Percentiles rank a stretch among this genome's conserved stretches.
phyloP scores from a whole-genome alignment of 2,888 invertebrate species.

The Acanthosepion esculentum region DNA sequence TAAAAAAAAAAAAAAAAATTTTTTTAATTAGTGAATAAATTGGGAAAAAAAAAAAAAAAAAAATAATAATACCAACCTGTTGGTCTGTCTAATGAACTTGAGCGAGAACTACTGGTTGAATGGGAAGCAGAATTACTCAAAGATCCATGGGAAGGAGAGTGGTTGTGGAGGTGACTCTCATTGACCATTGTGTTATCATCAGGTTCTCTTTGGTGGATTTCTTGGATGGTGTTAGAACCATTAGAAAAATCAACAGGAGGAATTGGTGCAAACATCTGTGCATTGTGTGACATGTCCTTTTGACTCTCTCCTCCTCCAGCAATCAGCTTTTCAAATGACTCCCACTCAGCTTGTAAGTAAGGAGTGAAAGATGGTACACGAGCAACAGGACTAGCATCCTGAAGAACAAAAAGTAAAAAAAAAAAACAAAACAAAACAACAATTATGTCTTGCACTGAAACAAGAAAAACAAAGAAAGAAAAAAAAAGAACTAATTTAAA shows the following conservation, averaged over 20 bases:
- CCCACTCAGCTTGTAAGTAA: conserved; percentile 63
- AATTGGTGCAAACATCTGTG: not conserved
- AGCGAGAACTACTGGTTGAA: not conserved
- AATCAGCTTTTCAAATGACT: conserved; percentile 69
- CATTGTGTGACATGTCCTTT: not conserved
- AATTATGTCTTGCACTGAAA: not conserved
- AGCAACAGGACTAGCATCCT: conserved; percentile 34
- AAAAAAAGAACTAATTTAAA: not conserved
- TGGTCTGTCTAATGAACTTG: not conserved
- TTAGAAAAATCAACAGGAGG: not conserved
- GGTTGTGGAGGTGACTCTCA: not conserved
- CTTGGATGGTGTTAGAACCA: not conserved
- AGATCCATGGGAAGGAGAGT: not conserved
- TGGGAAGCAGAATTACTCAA: conserved; percentile 16
- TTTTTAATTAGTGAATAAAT: not conserved
- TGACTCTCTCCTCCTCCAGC: conserved; percentile 50
- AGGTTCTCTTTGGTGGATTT: not conserved
- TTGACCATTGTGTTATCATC: not conserved
- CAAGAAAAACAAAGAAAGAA: not conserved
- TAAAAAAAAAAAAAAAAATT: not conserved
- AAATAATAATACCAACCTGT: not conserved
- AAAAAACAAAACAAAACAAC: not conserved
- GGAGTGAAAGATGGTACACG: conserved; percentile 41
- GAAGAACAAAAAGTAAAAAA: not conserved
- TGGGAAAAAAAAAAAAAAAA: not conserved